Conservation (phyloP, 2,113 vertebrate species). For the Campylomormyrus tamandua region DNA sequence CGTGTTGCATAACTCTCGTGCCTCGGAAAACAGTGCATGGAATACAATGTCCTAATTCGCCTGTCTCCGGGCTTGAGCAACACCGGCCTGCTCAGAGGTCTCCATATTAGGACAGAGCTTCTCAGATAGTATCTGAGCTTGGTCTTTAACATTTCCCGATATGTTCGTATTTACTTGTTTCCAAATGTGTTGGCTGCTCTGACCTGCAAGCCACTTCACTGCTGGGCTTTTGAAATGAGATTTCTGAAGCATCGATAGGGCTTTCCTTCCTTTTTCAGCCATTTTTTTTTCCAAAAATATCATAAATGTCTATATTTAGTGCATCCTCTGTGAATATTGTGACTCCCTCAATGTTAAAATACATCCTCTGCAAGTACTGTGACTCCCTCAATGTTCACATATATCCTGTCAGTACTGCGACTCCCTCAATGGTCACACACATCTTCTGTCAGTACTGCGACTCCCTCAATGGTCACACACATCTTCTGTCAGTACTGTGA, state of each 20-base stretch:
- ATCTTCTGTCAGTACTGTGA: background rate
- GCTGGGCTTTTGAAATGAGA: background rate
- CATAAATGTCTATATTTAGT: background rate
- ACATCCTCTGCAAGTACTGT: background rate
- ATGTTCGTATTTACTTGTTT: conserved; percentile 32
- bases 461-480: background rate
- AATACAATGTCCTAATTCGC: conserved; percentile 23
- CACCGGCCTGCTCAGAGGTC: conserved; percentile 8
- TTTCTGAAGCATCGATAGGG: background rate
- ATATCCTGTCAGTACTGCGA: background rate
- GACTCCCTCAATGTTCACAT: background rate
- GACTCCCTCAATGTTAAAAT: background rate
- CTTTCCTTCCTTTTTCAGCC: conserved; percentile 30
- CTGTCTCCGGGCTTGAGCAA: conserved; percentile 35
- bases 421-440: background rate
- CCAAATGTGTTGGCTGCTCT: background rate
- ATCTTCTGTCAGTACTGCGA: background rate
- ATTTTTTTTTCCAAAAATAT: background rate
- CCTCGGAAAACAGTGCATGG: conserved; percentile 15
- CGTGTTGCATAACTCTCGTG: conserved; percentile 37
- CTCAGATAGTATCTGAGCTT: conserved; percentile 25
- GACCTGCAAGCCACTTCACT: background rate
- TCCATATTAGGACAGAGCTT: conserved; percentile 41
- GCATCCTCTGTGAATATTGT: background rate
- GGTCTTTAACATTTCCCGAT: conserved; percentile 30